Percentiles rank a stretch among this genome's conserved stretches.
Evolutionary conservation across 1,140 invertebrate species (phyloP).

Genomic region (Lanistes nyassanus): DNA sequence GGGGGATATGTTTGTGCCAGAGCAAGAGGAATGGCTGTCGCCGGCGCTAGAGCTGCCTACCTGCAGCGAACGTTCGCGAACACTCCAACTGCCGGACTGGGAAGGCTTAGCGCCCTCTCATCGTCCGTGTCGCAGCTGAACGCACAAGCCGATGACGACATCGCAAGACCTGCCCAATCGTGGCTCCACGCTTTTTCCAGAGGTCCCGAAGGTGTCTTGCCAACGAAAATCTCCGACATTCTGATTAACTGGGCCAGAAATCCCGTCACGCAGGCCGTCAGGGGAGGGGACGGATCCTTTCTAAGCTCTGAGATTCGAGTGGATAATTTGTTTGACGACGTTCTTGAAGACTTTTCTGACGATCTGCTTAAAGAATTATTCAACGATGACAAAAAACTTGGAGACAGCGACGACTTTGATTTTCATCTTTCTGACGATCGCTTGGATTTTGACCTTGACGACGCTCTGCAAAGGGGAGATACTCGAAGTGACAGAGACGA

Average conservation of each 20-base stretch:
- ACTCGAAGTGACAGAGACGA: too few relatives aligned
- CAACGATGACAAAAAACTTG: background rate
- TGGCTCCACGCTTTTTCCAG: background rate
- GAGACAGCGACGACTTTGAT: background rate
- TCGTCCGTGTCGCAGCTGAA: too few relatives aligned
- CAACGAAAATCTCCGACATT: background rate
- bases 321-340: background rate
- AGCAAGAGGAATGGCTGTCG: too few relatives aligned
- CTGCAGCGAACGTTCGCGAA: too few relatives aligned
- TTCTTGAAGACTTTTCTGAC: constrained; percentile 1
- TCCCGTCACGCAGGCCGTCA: background rate
- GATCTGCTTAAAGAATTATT: background rate
- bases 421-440: constrained; percentile 2
- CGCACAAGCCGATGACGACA: background rate
- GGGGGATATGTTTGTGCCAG: too few relatives aligned
- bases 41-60: too few relatives aligned
- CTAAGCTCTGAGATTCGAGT: background rate
- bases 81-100: too few relatives aligned
- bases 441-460: constrained; percentile 8
- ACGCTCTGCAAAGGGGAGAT: background rate
- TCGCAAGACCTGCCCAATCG: background rate
- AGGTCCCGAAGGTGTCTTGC: background rate
- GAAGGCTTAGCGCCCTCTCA: too few relatives aligned
- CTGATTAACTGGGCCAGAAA: background rate
- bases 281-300: background rate